phyloP scores from a whole-genome alignment of 2,113 vertebrate genomes.

The Pollimyrus isidori region DNA sequence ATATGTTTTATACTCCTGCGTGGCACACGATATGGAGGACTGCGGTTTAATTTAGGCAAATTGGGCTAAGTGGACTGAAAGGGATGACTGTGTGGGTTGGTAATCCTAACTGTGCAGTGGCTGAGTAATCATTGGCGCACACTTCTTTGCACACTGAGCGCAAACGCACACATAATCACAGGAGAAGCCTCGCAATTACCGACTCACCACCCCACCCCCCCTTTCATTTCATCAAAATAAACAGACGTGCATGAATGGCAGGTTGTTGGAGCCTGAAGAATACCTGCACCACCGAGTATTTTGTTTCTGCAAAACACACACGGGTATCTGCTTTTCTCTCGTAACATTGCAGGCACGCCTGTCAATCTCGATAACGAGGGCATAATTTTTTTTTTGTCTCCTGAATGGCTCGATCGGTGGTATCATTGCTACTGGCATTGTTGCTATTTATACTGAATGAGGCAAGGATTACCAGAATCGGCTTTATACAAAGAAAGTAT shows the following conservation, averaged over 20 bases:
- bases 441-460: background rate
- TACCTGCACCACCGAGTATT: background rate
- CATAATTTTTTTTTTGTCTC: background rate
- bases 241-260: slow-evolving; percentile 2
- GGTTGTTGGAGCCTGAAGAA: background rate
- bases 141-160: slow-evolving; percentile 32
- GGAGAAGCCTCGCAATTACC: slow-evolving; percentile 1
- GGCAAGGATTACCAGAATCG: background rate
- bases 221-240: slow-evolving; percentile 2
- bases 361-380: background rate
- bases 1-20: background rate
- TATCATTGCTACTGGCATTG: background rate
- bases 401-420: background rate
- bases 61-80: slow-evolving; percentile 51
- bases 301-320: background rate
- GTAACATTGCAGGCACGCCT: background rate
- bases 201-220: background rate
- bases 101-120: slow-evolving; percentile 49
- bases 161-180: slow-evolving; percentile 14
- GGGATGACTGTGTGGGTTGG: slow-evolving; percentile 44
- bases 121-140: slow-evolving; percentile 38
- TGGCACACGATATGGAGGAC: slow-evolving; percentile 26
- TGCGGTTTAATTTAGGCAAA: slow-evolving; percentile 40
- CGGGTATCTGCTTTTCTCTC: background rate
- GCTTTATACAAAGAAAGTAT: background rate